These are phyloP conservation scores for Galeopsomyia nigrocyanea DNA, from an alignment of 2,888 invertebrate genomes.

Conservation along the genomic window DNA sequence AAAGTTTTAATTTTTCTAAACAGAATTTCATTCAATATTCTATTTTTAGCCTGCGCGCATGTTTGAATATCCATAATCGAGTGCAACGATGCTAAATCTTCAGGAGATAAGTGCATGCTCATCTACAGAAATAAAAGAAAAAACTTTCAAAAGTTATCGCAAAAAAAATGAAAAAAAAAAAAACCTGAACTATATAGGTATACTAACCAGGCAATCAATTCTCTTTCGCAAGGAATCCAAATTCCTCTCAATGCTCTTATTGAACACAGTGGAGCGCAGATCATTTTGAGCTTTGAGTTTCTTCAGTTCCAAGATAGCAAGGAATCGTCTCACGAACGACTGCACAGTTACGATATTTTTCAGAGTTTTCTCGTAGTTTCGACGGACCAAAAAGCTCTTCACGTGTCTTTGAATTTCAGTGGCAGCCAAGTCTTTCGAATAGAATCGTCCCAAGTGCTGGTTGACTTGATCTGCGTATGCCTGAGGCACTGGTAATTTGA, in stretches of 20 bases:
- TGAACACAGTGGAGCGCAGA: neutral
- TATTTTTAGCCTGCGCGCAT: neutral
- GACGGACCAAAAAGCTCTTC: neutral
- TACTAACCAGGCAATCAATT: slow-evolving; percentile 7
- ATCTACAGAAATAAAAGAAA: neutral
- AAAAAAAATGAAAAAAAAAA: neutral
- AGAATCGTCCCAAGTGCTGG: too few species aligned
- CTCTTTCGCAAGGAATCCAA: neutral
- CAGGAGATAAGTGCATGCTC: neutral
- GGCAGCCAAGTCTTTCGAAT: neutral
- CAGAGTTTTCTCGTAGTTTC: neutral
- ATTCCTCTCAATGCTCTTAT: neutral
- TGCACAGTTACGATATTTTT: neutral
- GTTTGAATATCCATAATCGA: neutral
- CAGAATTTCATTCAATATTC: slow-evolving; percentile 2
- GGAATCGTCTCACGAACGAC: slow-evolving; percentile 10
- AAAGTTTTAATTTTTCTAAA: slow-evolving; percentile 11
- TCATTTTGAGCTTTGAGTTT: neutral
- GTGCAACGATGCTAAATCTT: neutral
- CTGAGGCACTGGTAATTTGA: too few species aligned
- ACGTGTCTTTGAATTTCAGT: neutral
- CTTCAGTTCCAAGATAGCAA: neutral
- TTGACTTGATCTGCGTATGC: too few species aligned
- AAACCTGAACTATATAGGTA: neutral
- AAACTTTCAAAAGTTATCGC: neutral